These are phyloP conservation scores for Paradisaea rubra DNA, from an alignment of 2,113 vertebrate species.

Conservation along the genomic window DNA sequence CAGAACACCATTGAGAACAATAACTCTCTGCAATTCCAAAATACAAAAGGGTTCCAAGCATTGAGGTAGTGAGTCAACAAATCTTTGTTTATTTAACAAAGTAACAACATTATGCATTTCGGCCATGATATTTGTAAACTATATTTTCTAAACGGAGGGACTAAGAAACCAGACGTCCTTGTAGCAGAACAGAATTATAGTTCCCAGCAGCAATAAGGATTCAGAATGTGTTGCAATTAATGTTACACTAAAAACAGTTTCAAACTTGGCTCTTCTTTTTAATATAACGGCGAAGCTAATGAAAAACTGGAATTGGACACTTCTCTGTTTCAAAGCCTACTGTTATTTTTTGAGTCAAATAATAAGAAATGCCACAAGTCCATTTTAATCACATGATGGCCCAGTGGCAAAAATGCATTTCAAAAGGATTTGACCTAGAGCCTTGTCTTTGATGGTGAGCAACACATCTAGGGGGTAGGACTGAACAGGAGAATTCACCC, in stretches of 20 bases:
- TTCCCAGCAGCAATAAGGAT: background rate
- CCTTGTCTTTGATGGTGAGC: background rate
- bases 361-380: background rate
- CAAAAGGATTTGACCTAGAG: background rate
- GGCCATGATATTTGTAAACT: background rate
- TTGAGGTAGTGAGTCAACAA: background rate
- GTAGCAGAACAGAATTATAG: background rate
- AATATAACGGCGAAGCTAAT: background rate
- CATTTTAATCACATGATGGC: background rate
- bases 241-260: background rate
- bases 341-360: background rate
- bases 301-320: background rate
- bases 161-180: background rate
- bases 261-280: background rate
- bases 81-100: background rate
- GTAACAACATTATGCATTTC: background rate
- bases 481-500: background rate
- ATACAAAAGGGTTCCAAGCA: background rate
- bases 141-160: background rate
- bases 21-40: constrained; percentile 18
- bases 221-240: background rate
- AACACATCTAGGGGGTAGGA: background rate
- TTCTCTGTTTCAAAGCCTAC: background rate
- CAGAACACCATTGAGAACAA: background rate
- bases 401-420: background rate